phyloP scores from a whole-genome alignment of 2,797 vertebrate genomes.

The Spinus olivaceus region DNA sequence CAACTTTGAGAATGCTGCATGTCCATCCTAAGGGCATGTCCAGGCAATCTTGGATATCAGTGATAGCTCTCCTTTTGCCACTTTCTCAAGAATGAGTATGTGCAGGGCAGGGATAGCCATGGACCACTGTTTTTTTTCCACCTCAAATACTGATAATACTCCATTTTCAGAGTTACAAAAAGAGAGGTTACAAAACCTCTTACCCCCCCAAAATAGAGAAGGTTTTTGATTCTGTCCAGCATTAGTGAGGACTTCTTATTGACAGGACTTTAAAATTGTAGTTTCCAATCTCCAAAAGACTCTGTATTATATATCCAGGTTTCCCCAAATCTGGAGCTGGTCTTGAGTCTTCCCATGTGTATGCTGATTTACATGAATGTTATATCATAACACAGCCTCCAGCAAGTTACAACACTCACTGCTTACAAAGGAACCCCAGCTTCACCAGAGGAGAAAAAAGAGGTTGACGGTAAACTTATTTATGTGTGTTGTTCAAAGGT shows the following conservation, averaged over 20 bases:
- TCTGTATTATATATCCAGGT: neutral
- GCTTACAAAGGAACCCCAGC: neutral
- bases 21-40: neutral
- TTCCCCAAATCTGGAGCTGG: neutral
- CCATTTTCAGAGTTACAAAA: neutral
- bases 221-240: neutral
- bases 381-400: neutral
- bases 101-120: rapidly evolving
- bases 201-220: neutral
- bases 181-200: neutral
- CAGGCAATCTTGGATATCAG: neutral
- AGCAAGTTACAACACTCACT: rapidly evolving
- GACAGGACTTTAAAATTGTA: neutral
- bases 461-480: neutral
- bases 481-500: neutral
- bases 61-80: neutral
- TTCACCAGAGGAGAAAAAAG: neutral
- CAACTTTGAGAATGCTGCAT: neutral
- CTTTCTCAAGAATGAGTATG: neutral
- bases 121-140: neutral
- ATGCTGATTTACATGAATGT: neutral
- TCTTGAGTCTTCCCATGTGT: neutral
- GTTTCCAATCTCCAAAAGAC: neutral
- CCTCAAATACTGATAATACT: neutral
- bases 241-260: neutral